Evolutionary conservation across 2,113 vertebrate genomes (phyloP).

Genomic region (Machaerirhynchus nigripectus): DNA sequence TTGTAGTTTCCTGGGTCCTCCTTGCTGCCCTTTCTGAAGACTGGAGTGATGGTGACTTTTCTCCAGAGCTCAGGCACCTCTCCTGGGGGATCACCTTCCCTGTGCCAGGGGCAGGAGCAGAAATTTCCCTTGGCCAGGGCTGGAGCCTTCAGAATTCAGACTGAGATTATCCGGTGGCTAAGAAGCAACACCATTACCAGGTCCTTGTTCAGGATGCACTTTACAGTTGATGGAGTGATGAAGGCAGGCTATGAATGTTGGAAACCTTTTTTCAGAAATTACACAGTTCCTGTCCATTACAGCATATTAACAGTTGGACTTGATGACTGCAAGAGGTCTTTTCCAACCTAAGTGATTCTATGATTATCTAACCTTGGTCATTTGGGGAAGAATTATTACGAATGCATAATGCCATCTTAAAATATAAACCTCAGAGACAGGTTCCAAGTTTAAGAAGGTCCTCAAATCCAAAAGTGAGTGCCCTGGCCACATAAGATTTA

Average conservation of each 20-base stretch:
- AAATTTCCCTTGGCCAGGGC: not conserved
- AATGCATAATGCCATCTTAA: not conserved
- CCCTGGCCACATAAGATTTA: not conserved
- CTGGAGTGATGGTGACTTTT: not conserved
- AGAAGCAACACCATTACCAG: not conserved
- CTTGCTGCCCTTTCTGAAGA: not conserved
- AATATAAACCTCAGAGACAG: not conserved
- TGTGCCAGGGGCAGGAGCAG: not conserved
- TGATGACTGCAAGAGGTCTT: not conserved
- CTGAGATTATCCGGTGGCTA: not conserved
- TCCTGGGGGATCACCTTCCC: not conserved
- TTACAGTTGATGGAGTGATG: not conserved
- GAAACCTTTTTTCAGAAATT: not conserved
- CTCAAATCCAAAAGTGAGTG: not conserved
- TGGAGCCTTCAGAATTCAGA: not conserved
- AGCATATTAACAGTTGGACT: not conserved
- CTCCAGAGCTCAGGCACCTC: not conserved
- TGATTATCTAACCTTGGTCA: not conserved
- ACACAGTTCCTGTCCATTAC: not conserved
- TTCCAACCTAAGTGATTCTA: not conserved
- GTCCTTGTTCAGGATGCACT: not conserved
- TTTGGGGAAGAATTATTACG: not conserved
- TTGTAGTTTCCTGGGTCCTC: not conserved
- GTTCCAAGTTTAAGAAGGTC: not conserved
- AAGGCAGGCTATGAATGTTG: not conserved